Conservation (phyloP, 2,888 invertebrate genomes). For the Rhagonycha fulva region DNA sequence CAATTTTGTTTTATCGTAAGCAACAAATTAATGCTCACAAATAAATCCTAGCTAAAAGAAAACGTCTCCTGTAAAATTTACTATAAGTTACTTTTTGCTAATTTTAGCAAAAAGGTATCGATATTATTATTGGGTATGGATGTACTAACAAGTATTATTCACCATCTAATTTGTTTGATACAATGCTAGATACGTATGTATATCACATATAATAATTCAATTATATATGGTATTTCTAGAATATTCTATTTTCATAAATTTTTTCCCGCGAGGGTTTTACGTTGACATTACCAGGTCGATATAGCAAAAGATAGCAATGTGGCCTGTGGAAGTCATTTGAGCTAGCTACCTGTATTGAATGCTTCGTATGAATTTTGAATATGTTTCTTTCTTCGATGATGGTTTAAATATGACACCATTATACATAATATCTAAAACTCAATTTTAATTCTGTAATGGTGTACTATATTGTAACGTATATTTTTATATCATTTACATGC, state of each 20-base stretch:
- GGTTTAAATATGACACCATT: not conserved
- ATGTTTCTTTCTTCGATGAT: not conserved
- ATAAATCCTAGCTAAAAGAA: too few relatives aligned
- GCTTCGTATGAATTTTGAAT: constrained; percentile 10
- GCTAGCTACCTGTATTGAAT: constrained; percentile 15
- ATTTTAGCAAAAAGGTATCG: too few relatives aligned
- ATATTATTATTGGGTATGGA: too few relatives aligned
- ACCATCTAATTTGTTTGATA: too few relatives aligned
- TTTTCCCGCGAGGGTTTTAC: constrained; percentile 8
- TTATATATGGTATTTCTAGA: not conserved
- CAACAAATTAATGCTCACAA: not conserved
- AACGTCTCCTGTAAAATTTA: too few relatives aligned
- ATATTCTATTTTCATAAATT: constrained; percentile 19
- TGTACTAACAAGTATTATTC: too few relatives aligned
- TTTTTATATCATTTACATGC: not conserved
- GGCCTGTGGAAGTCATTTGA: constrained; percentile 8
- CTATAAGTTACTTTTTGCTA: too few relatives aligned
- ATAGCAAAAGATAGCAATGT: constrained; percentile 6
- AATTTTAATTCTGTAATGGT: not conserved
- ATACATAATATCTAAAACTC: not conserved
- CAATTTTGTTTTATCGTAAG: not conserved
- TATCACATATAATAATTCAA: too few relatives aligned
- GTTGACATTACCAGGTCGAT: constrained; percentile 11
- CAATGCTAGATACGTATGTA: too few relatives aligned
- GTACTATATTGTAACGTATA: not conserved